A percentile compares a stretch with the other conserved stretches of the same genome.
Evolutionary conservation across 2,797 vertebrate species (phyloP).

Genomic region (Tragelaphus eurycerus): DNA sequence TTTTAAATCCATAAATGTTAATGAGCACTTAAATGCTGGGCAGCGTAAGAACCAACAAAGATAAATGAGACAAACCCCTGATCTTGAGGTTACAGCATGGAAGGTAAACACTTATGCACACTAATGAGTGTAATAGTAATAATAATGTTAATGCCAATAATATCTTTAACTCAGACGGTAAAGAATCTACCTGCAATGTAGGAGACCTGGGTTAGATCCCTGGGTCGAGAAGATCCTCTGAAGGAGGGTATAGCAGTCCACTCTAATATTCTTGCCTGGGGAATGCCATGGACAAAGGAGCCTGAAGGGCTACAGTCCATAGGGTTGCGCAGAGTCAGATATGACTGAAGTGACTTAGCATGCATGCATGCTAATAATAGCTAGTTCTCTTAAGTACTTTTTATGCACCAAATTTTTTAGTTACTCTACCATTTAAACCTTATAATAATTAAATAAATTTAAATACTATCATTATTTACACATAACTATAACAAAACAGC

Average conservation of each 20-base stretch:
- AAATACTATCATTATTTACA: background rate
- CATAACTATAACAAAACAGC: background rate
- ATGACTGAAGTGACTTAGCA: background rate
- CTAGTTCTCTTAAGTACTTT: background rate
- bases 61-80: background rate
- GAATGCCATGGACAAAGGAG: background rate
- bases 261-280: background rate
- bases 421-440: background rate
- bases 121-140: background rate
- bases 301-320: background rate
- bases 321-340: background rate
- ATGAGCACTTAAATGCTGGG: background rate
- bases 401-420: background rate
- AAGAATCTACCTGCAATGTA: background rate
- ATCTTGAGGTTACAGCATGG: background rate
- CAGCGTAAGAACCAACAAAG: background rate
- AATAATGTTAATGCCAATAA: background rate
- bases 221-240: background rate
- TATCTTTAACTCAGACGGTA: background rate
- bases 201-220: background rate
- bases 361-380: background rate
- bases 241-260: background rate
- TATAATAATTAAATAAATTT: background rate
- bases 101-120: background rate
- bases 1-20: constrained; percentile 1